Evolutionary conservation across 2,888 invertebrate species (phyloP).

Genomic region (Sarcophaga subvicina): DNA sequence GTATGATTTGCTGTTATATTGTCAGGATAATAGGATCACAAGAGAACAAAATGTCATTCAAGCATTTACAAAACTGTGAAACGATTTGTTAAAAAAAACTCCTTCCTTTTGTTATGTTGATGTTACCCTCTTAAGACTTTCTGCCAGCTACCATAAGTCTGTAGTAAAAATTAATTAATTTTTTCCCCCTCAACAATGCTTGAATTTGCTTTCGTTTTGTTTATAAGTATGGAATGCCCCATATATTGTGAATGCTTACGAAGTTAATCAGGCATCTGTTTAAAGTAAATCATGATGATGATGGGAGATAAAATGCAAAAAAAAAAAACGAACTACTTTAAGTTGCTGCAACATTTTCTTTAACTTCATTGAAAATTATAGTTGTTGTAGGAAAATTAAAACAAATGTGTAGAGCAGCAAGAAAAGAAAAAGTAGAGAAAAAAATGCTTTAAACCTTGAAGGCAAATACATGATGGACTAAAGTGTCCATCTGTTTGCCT

Average conservation of each 20-base stretch:
- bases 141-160: too few species aligned
- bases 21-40: too few species aligned
- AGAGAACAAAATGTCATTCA: too few species aligned
- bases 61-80: too few species aligned
- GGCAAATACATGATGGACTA: conserved; percentile 21
- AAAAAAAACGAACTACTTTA: conserved; percentile 5
- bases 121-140: too few species aligned
- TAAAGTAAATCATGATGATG: not conserved
- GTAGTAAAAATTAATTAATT: too few species aligned
- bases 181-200: too few species aligned
- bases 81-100: too few species aligned
- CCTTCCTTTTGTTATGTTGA: too few species aligned
- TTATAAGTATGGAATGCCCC: conserved; percentile 12
- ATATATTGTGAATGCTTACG: not conserved
- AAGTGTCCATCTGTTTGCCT: not conserved
- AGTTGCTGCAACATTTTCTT: not conserved
- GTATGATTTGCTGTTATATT: too few species aligned
- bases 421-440: not conserved
- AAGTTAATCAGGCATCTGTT: conserved; percentile 19
- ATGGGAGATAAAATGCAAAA: conserved; percentile 8
- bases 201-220: not conserved
- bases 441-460: conserved; percentile 39
- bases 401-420: conserved; percentile 40
- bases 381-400: conserved; percentile 32
- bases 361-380: not conserved